Percentiles rank a stretch among this genome's conserved stretches.
These are phyloP conservation scores for Sakesphorus luctuosus DNA, from an alignment of 2,113 vertebrate genomes.

Conservation along the genomic window DNA sequence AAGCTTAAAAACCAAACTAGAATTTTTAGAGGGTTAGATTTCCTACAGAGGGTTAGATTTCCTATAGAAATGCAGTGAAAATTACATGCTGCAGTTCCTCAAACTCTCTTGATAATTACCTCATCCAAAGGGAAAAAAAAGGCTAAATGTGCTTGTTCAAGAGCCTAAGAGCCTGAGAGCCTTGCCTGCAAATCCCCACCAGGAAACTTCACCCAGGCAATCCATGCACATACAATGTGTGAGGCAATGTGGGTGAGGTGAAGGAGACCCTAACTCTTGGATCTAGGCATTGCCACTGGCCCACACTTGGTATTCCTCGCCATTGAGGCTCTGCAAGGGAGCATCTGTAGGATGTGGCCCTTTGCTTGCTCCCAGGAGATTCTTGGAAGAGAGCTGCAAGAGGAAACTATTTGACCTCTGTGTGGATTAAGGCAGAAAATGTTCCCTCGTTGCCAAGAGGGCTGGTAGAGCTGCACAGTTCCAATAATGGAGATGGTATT, in stretches of 20 bases:
- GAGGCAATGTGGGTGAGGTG: background rate
- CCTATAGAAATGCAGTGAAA: background rate
- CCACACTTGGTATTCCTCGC: rapidly evolving
- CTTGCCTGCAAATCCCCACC: background rate
- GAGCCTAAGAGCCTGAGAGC: background rate
- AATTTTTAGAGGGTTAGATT: background rate
- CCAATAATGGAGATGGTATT: slow-evolving; percentile 74
- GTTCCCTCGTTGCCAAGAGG: slow-evolving; percentile 43
- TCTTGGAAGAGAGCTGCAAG: slow-evolving; percentile 43
- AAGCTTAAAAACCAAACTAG: background rate
- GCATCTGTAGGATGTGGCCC: slow-evolving; percentile 4
- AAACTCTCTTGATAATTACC: rapidly evolving
- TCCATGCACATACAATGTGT: rapidly evolving
- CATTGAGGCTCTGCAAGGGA: rapidly evolving
- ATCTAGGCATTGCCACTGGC: background rate
- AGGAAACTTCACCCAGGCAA: background rate
- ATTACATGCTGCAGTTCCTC: background rate
- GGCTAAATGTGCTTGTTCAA: background rate
- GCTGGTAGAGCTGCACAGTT: slow-evolving; percentile 53
- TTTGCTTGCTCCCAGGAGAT: background rate
- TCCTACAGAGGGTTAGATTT: background rate
- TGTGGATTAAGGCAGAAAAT: slow-evolving; percentile 65
- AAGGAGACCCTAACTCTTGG: background rate
- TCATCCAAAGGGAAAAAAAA: background rate
- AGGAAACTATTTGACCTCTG: slow-evolving; percentile 70